Percentiles rank a stretch among this genome's conserved stretches.
Evolutionary conservation across 2,797 vertebrate species (phyloP).

Genomic region (Poeciliopsis paucimaculata): DNA sequence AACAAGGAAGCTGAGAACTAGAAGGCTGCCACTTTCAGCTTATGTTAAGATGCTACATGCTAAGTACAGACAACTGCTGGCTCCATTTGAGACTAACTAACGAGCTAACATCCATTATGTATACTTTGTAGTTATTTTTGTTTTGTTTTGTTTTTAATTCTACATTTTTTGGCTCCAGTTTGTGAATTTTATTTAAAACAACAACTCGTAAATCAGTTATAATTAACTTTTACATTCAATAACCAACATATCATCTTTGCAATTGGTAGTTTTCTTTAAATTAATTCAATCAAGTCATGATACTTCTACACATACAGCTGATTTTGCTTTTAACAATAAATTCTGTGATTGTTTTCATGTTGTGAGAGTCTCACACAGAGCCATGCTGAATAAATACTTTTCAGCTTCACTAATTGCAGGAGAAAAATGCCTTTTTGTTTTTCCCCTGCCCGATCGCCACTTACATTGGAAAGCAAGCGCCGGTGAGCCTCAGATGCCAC

Average conservation of each 20-base stretch:
- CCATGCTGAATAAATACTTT: not conserved
- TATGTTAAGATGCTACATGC: not conserved
- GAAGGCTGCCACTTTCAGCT: not conserved
- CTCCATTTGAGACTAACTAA: not conserved
- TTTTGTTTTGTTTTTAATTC: too few relatives aligned
- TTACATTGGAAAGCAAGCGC: not conserved
- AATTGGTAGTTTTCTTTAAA: not conserved
- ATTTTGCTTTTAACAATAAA: not conserved
- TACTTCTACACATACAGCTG: not conserved
- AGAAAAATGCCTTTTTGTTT: not conserved
- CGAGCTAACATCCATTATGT: too few relatives aligned
- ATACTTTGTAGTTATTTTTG: not conserved
- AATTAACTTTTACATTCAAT: not conserved
- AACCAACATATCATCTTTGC: not conserved
- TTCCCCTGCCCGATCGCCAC: not conserved
- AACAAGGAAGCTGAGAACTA: not conserved
- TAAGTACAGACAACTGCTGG: not conserved
- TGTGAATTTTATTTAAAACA: not conserved
- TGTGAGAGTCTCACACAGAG: not conserved
- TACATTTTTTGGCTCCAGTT: not conserved
- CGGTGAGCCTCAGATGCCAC: conserved; percentile 14
- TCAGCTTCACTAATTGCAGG: not conserved
- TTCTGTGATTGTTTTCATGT: not conserved
- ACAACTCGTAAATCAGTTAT: not conserved
- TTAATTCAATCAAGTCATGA: not conserved